Evolutionary conservation across 2,113 vertebrate species (phyloP).

Genomic region (Apeltes quadracus): DNA sequence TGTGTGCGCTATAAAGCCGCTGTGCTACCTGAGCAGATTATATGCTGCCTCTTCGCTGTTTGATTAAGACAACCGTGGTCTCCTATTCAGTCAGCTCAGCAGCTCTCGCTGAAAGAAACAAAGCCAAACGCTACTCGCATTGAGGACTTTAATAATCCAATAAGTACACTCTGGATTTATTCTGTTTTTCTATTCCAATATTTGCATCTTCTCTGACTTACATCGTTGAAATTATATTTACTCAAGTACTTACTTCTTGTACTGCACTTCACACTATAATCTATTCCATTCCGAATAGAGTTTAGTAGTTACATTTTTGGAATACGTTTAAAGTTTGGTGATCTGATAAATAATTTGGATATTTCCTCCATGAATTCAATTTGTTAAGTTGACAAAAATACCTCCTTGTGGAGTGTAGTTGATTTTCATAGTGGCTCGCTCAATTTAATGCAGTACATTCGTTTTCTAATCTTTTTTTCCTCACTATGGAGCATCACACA

Average conservation of each 20-base stretch:
- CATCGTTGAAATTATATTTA: neutral
- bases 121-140: neutral
- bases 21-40: slow-evolving; percentile 50
- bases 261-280: neutral
- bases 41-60: slow-evolving; percentile 15
- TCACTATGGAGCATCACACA: slow-evolving; percentile 33
- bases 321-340: neutral
- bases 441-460: slow-evolving; percentile 28
- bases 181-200: neutral
- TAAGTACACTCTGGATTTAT: neutral
- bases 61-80: slow-evolving; percentile 16
- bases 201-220: neutral
- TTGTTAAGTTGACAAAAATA: neutral
- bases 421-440: neutral
- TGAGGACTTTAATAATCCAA: neutral
- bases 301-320: neutral
- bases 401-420: neutral
- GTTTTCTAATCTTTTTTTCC: slow-evolving; percentile 34
- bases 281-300: neutral
- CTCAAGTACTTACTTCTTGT: neutral
- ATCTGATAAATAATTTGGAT: neutral
- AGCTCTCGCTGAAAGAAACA: slow-evolving; percentile 10
- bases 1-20: slow-evolving; percentile 38
- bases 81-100: slow-evolving; percentile 11
- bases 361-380: neutral